phyloP scores from a whole-genome alignment of 2,888 invertebrate species.

The Oscheius sp. region DNA sequence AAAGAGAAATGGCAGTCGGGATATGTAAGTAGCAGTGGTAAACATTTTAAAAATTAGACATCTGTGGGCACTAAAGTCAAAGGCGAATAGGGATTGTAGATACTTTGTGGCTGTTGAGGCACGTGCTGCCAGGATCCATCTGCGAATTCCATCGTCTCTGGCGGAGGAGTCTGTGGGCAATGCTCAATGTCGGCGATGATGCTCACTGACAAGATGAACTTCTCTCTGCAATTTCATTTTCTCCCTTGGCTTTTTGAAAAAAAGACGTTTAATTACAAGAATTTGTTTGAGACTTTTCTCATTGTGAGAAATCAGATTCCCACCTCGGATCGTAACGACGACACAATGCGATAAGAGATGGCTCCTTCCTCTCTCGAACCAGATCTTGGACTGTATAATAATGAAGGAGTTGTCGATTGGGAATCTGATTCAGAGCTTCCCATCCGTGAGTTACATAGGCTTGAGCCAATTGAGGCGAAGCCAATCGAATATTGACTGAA shows the following conservation, averaged over 20 bases:
- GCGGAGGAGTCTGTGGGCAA: constrained; percentile 69
- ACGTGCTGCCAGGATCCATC: neutral
- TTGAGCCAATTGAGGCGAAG: constrained; percentile 79
- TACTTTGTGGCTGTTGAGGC: neutral
- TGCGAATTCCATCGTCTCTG: constrained; percentile 41
- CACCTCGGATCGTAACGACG: constrained; percentile 81
- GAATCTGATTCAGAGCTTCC: constrained; percentile 79
- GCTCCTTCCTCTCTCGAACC: constrained; percentile 64
- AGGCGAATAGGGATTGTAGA: constrained; percentile 28
- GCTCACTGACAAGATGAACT: constrained; percentile 80
- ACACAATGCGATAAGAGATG: constrained; percentile 76
- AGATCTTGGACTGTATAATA: constrained; percentile 66
- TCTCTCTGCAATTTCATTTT: constrained; percentile 76
- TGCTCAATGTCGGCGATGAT: constrained; percentile 71
- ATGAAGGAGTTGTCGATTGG: constrained; percentile 57
- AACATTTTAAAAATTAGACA: no score
- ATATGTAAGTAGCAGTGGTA: neutral
- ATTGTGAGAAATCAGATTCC: neutral
- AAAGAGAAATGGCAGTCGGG: constrained; percentile 10
- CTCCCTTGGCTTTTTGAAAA: neutral
- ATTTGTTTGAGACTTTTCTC: neutral
- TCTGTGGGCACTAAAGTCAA: constrained; percentile 33
- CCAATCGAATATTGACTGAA: constrained; percentile 89
- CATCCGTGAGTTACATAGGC: constrained; percentile 75
- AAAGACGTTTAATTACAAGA: constrained; percentile 16